Evolutionary conservation across 2,797 vertebrate species (phyloP).

Genomic region (Pyrocephalus nanus): DNA sequence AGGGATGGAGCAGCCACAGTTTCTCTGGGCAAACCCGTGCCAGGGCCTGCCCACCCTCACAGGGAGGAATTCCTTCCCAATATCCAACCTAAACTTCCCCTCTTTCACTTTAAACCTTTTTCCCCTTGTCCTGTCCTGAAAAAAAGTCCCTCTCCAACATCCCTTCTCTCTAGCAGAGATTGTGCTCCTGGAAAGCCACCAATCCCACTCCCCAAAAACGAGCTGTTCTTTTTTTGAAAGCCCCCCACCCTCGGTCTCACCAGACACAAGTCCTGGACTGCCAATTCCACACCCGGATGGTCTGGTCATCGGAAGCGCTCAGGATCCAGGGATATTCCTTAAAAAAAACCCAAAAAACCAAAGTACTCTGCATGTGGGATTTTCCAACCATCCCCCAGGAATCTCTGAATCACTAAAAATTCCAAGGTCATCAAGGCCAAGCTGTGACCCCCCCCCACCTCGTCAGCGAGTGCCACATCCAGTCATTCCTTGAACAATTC

Average conservation of each 20-base stretch:
- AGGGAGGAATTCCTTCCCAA: neutral
- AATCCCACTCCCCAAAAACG: neutral
- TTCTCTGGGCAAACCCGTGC: too few species aligned
- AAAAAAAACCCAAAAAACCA: slow-evolving; percentile 36
- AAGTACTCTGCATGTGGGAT: neutral
- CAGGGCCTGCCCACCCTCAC: too few species aligned
- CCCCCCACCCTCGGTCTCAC: slow-evolving; percentile 70
- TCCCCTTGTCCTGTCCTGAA: neutral
- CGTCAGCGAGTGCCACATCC: neutral
- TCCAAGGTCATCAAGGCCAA: neutral
- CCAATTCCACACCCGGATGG: slow-evolving; percentile 99
- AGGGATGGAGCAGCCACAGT: neutral
- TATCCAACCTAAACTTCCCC: neutral
- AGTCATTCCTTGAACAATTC: neutral
- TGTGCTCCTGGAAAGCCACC: neutral
- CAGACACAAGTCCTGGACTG: slow-evolving; percentile 97
- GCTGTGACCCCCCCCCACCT: neutral
- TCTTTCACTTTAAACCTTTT: neutral
- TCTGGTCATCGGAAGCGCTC: slow-evolving; percentile 98
- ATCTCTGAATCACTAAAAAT: neutral
- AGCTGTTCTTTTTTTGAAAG: too few species aligned
- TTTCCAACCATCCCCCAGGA: neutral
- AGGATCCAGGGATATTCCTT: slow-evolving; percentile 98
- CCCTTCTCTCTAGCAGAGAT: neutral
- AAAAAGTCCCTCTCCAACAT: neutral